Evolutionary conservation across 2,797 vertebrate species (phyloP).

Genomic region (Kryptolebias ocellatus): DNA sequence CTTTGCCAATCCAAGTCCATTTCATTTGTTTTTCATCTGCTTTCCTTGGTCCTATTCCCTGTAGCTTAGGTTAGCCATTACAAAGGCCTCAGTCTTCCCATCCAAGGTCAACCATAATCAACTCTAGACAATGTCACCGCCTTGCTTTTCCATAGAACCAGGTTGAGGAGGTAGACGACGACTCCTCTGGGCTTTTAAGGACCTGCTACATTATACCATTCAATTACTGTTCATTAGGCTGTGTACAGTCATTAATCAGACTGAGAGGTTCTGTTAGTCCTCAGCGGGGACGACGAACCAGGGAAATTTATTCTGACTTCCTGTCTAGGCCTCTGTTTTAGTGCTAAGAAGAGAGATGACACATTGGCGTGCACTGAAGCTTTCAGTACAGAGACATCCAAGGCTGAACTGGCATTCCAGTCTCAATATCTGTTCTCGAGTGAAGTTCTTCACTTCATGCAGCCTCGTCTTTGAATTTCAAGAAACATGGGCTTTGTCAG

Average conservation of each 20-base stretch:
- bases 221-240: slow-evolving; percentile 86
- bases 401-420: slow-evolving; percentile 41
- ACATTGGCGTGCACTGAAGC: slow-evolving; percentile 50
- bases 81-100: slow-evolving; percentile 70
- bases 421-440: slow-evolving; percentile 43
- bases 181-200: slow-evolving; percentile 77
- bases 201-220: slow-evolving; percentile 80
- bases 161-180: slow-evolving; percentile 55
- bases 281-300: slow-evolving; percentile 71
- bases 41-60: slow-evolving; percentile 74
- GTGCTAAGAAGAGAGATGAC: slow-evolving; percentile 53
- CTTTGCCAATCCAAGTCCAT: slow-evolving; percentile 72
- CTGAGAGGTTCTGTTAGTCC: slow-evolving; percentile 77
- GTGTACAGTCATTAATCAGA: slow-evolving; percentile 82
- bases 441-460: slow-evolving; percentile 51
- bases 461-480: slow-evolving; percentile 51
- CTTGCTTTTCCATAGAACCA: slow-evolving; percentile 60
- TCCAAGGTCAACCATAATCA: slow-evolving; percentile 84
- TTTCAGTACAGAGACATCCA: slow-evolving; percentile 35
- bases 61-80: slow-evolving; percentile 75
- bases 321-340: slow-evolving; percentile 54
- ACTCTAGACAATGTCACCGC: slow-evolving; percentile 76
- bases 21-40: slow-evolving; percentile 77
- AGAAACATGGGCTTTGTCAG: slow-evolving; percentile 64
- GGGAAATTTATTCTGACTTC: slow-evolving; percentile 72